Percentiles rank a stretch among this genome's conserved stretches.
These are phyloP conservation scores for Notodonta dromedarius DNA, from an alignment of 2,888 invertebrate species.

Conservation along the genomic window DNA sequence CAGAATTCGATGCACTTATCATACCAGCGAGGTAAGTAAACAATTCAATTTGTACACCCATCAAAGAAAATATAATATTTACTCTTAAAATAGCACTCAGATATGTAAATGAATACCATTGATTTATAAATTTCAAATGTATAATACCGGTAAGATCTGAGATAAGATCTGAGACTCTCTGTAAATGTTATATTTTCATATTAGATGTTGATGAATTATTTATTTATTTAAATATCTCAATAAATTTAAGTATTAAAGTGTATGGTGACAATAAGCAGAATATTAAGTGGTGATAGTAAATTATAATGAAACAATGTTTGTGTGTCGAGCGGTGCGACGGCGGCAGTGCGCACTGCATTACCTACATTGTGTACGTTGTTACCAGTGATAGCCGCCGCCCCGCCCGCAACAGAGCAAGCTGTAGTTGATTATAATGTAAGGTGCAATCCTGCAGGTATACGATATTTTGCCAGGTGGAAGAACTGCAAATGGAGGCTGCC, in stretches of 20 bases:
- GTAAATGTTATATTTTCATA: slow-evolving; percentile 53
- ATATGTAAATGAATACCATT: background rate
- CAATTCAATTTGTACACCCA: slow-evolving; percentile 17
- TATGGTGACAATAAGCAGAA: slow-evolving; percentile 33
- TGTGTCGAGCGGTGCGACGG: slow-evolving; percentile 6
- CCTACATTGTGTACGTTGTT: slow-evolving; percentile 35
- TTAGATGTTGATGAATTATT: slow-evolving; percentile 23
- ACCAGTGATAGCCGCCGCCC: slow-evolving; percentile 41
- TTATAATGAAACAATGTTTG: background rate
- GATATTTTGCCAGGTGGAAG: slow-evolving; percentile 94
- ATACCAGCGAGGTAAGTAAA: slow-evolving; percentile 93
- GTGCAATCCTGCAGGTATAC: slow-evolving; percentile 88
- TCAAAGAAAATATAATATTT: slow-evolving; percentile 55
- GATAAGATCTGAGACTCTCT: slow-evolving; percentile 16
- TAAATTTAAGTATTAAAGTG: slow-evolving; percentile 21
- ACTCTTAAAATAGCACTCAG: slow-evolving; percentile 29
- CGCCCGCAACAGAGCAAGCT: slow-evolving; percentile 70
- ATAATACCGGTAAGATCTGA: too few species aligned
- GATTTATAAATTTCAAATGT: background rate
- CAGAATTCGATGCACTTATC: slow-evolving; percentile 95
- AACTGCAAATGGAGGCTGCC: slow-evolving; percentile 91
- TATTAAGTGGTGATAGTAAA: background rate
- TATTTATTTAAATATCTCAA: slow-evolving; percentile 22
- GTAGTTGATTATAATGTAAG: slow-evolving; percentile 83
- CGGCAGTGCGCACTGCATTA: slow-evolving; percentile 36